phyloP scores from a whole-genome alignment of 2,113 vertebrate species.

The Sebastes fasciatus region DNA sequence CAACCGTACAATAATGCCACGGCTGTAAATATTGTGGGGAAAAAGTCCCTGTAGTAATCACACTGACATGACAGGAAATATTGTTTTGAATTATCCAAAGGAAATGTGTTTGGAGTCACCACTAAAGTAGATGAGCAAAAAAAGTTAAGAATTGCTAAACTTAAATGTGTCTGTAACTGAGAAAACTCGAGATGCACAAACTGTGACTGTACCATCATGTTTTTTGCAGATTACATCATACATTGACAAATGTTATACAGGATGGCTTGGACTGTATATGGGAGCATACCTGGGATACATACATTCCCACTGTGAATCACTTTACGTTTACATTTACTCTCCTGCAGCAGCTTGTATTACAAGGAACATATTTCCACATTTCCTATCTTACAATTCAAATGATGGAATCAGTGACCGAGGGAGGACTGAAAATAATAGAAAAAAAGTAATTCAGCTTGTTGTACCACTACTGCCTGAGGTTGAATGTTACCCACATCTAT shows the following conservation, averaged over 20 bases:
- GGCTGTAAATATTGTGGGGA: neutral
- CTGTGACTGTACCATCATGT: neutral
- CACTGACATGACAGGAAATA: neutral
- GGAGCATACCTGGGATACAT: constrained; percentile 11
- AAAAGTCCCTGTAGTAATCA: neutral
- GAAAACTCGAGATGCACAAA: constrained; percentile 3
- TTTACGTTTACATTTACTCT: constrained; percentile 30
- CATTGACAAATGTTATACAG: constrained; percentile 27
- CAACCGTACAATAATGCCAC: neutral
- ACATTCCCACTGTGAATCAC: constrained; percentile 35
- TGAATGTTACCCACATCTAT: neutral
- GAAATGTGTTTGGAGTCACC: constrained; percentile 13
- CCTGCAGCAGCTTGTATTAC: constrained; percentile 24
- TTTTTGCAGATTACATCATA: constrained; percentile 17
- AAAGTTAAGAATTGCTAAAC: neutral
- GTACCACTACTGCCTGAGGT: neutral
- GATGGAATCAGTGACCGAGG: constrained; percentile 11
- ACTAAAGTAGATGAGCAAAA: neutral
- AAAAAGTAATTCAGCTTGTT: constrained; percentile 9
- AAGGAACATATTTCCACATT: constrained; percentile 10
- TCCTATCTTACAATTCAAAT: constrained; percentile 37
- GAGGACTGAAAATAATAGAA: neutral
- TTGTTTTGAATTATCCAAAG: neutral
- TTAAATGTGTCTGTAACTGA: neutral
- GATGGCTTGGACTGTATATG: constrained; percentile 1